phyloP scores from a whole-genome alignment of 2,797 vertebrate species.

The Etheostoma perlongum region DNA sequence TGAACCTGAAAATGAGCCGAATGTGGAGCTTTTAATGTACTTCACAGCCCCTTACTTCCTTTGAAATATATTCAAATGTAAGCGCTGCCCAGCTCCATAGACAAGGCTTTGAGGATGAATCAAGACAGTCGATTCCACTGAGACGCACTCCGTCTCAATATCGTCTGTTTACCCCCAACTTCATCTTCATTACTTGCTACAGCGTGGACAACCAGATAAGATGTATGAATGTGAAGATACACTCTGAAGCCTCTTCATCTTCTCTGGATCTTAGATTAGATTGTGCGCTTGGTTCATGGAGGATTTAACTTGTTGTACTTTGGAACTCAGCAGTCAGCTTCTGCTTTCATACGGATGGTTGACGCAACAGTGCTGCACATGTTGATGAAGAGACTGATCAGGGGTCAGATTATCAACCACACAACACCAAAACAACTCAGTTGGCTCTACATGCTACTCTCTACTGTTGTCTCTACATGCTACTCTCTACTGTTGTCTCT shows the following conservation, averaged over 20 bases:
- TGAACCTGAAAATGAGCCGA: no score
- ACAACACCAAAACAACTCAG: no score
- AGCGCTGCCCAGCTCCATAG: neutral
- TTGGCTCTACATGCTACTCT: no score
- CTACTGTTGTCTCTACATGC: no score
- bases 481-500: no score
- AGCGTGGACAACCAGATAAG: conserved; percentile 19
- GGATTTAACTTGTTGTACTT: neutral
- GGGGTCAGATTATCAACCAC: no score
- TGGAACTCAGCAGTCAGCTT: neutral
- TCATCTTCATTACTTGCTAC: conserved; percentile 34
- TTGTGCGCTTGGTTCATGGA: neutral
- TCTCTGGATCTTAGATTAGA: conserved; percentile 6
- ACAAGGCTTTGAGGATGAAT: conserved; percentile 14
- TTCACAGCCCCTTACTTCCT: neutral
- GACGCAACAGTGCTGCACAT: no score
- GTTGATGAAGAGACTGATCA: no score
- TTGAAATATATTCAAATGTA: neutral
- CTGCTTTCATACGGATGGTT: no score
- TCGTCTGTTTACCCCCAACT: conserved; percentile 10
- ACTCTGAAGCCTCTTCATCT: neutral
- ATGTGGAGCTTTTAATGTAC: no score
- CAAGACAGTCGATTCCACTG: neutral
- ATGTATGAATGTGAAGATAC: conserved; percentile 10
- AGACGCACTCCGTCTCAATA: conserved; percentile 27